Evolutionary conservation across 2,888 invertebrate genomes (phyloP), one percentile per base, ranked within the genome.

Genomic region (Drosophila meridiana): DNA sequence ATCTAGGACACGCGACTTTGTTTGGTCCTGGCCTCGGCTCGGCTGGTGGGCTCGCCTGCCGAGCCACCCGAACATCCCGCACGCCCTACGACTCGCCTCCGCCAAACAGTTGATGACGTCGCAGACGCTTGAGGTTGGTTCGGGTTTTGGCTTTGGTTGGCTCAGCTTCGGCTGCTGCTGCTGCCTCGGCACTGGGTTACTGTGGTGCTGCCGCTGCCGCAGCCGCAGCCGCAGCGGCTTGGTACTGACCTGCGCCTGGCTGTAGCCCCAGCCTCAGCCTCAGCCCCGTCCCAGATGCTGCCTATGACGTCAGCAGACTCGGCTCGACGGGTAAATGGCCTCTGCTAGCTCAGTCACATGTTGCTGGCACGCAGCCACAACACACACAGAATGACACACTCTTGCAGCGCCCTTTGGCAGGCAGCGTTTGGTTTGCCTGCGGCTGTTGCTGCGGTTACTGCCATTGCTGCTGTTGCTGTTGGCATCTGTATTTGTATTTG

Each of bases 261-360:
- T 42, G 26, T 26, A n/a, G 52, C 20, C 32, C 20, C 34, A 52
- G 52, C 40, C 48, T 5, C 55, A n/a, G 52, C 20, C 32, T 34
- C 34, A 52, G 52, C 40, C 48, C 8, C 55, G 28, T 34, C 58
- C 45, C 57, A 32, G 58, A 58, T 69, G 69, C 50, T 65, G 78
- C 69, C 81, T 62, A 71, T 84, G 89, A 84, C 84, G 84, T 84
- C 87, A 84, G 84, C 68, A 74, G 67, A 53, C 63, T 62, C 56
- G 67, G 70, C 71, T 38, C 55, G 55, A 8, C 55, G 78, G 88
- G 90, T 86, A 87, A 86, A 89, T 73, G 85, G 75, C 90, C 90
- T 87, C 80, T 87, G 72, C 65, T 63, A 64, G 73, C 73, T 52
- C 36, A 60, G 80, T 89, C 88, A 85, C 90, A 85, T 85, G 85